Base-by-base conservation (phyloP, 2,888 invertebrate species). In the Strigamia crassipes region DNA sequence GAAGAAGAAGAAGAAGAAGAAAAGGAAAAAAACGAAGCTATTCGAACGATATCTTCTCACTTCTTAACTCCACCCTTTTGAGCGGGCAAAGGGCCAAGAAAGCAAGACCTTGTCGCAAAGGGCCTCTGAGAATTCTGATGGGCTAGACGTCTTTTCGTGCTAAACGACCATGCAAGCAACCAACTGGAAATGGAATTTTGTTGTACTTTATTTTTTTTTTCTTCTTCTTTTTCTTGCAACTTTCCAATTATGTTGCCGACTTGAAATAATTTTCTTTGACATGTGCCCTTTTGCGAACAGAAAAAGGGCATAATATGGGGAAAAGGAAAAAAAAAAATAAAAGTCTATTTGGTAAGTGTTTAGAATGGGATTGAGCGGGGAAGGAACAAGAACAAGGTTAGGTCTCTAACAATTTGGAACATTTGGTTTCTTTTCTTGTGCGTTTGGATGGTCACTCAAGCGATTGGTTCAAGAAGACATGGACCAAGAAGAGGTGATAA, bases 141-240 rank as follows among this genome's bases (percentile, higher is more conserved):
- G 66, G 27, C 66, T 27, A 66, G 66, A 66, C 66, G 66, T 66
- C 66, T 34, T 34, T 6, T 66, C 66, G 66, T 66, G 66, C 66
- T 66, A 66, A 66, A 66, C 66, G 66, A 66, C 66, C 66, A 66
- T 66, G 23, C 66, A 27, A 23, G 66, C 66, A 66, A 66, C 66
- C 66, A 66, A 66, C 66, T 66, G 66, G 66, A 66, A 66, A 66
- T 66, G 66, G 66, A 66, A 66, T 66, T 66, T 27, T 66, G 66
- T 66, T 66, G 66, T 66, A 66, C 66, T 66, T 66, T 66, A 66
- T 66, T 66, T 10, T 66, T 66, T 66, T 27, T 66, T 31, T 31
- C 13, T 61, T 31, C 13, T 15, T 31, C 13, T 61, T 31, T 31
- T 15, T 61, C 18, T 23, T 27, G 12, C 66, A 66, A 66, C 66